Conservation (phyloP, 2,113 vertebrate species). For the Ceuthmochares aereus region DNA sequence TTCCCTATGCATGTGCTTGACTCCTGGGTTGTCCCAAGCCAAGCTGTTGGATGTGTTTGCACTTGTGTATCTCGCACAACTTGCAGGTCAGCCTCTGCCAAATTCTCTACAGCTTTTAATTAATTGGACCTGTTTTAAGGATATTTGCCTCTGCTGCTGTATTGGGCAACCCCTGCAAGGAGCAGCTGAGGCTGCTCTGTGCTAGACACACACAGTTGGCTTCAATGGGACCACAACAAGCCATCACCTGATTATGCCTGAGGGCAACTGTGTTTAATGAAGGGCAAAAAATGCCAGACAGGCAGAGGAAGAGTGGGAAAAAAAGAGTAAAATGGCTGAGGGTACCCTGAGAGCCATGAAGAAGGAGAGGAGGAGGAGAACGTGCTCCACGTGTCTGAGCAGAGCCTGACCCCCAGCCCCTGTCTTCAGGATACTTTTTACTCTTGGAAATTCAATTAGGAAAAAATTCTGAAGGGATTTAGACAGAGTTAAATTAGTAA, state of each 20-base stretch:
- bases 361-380: neutral
- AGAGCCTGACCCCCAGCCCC: neutral
- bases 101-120: neutral
- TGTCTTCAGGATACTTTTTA: neutral
- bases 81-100: neutral
- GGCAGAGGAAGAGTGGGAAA: neutral
- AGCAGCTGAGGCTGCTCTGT: too few relatives aligned
- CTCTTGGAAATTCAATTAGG: neutral
- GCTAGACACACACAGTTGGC: too few relatives aligned
- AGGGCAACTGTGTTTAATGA: neutral
- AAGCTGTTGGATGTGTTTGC: neutral
- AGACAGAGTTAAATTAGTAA: neutral
- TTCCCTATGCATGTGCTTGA: rapidly evolving
- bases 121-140: neutral
- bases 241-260: rapidly evolving
- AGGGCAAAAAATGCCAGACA: neutral
- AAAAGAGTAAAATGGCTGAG: neutral
- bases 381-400: neutral
- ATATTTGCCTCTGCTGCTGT: neutral
- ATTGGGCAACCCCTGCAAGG: too few relatives aligned
- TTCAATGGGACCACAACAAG: too few relatives aligned
- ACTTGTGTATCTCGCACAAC: too few relatives aligned
- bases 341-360: neutral
- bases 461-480: neutral
- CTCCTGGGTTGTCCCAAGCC: neutral